Evolutionary conservation across 2,888 invertebrate genomes (phyloP).

Genomic region (Anagyrus pseudococci): DNA sequence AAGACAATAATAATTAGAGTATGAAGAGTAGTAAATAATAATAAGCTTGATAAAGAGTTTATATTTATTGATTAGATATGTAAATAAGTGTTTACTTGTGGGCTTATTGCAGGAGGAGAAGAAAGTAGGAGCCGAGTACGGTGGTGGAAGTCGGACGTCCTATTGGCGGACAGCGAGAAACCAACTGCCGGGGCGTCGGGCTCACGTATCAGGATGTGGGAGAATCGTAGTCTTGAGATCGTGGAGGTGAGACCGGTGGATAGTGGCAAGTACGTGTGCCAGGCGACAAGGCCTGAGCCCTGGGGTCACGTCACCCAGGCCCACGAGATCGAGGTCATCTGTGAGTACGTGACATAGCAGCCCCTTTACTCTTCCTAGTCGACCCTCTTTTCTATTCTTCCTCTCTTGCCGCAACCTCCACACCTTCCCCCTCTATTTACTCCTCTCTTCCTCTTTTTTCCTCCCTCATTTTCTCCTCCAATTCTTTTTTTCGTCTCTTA

Average conservation of each 20-base stretch:
- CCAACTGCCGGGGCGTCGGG: constrained; percentile 64
- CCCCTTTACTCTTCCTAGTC: neutral
- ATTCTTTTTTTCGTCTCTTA: too few species aligned
- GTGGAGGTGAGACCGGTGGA: constrained; percentile 66
- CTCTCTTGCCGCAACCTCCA: neutral
- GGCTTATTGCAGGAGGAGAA: too few species aligned
- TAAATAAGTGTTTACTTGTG: too few species aligned
- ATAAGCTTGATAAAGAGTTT: too few species aligned
- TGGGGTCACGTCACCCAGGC: constrained; percentile 75
- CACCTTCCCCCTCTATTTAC: neutral
- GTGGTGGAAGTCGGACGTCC: constrained; percentile 55
- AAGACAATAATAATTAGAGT: too few species aligned
- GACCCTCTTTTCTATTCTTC: neutral
- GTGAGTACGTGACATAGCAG: constrained; percentile 64
- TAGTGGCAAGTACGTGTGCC: constrained; percentile 74
- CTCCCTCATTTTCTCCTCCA: too few species aligned
- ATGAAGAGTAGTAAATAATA: too few species aligned
- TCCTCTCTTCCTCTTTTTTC: neutral
- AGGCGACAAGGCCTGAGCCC: constrained; percentile 70
- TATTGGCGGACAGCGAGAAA: constrained; percentile 71
- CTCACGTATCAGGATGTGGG: constrained; percentile 66
- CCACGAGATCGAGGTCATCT: constrained; percentile 80
- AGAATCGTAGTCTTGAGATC: constrained; percentile 77
- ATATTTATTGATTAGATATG: too few species aligned
- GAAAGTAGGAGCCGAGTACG: constrained; percentile 49